Base-by-base conservation (phyloP, 1,140 invertebrate species). In the Bathynomus jamesi region DNA sequence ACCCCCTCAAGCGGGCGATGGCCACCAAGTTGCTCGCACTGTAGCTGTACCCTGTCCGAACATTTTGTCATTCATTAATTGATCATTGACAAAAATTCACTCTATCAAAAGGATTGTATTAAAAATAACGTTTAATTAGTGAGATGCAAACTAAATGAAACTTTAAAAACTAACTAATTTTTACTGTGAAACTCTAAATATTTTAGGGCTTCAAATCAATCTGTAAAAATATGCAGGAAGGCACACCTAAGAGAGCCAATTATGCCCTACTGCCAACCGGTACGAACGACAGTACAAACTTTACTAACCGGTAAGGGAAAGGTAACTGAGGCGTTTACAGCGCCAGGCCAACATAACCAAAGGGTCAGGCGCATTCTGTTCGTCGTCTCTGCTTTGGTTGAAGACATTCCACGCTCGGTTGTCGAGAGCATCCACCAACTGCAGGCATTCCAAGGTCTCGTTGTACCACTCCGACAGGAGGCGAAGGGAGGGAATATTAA, bases 341-440 rank as follows among this genome's bases (percentile, higher is more conserved):
- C 87, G 85, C 91, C 91, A 92, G 11, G 90, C 87, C 76, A 89
- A 81, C 83, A 92, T 87, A 3, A 92, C 86, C 72, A 92, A 85
- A 4, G 89, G 88, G 82, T 92, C 89, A 61, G 86, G 86, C 63
- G 74, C 82, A 84, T 81, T 81, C 75, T 80, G 79, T 78, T 74
- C 72, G 74, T 80, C 82, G 75, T 79, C 82, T 4, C 79, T 73
- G 64, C 79, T 80, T 30, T 78, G 70, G 17, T 73, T 75, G 4
- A 80, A 78, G 53, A 78, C 71, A 3, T 78, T 78, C 67, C 67
- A 65, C 64, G 67, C 32, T 66, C 63, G 67, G 25, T 78, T 76
- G 67, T 81, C 80, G 62, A 85, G 79, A 3, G 87, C 89, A 81
- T 92, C 90, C 63, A 91, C 87, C 83, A 89, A 89, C 73, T 88